phyloP scores from a whole-genome alignment of 2,797 vertebrate genomes.

The Phalanger gymnotis region DNA sequence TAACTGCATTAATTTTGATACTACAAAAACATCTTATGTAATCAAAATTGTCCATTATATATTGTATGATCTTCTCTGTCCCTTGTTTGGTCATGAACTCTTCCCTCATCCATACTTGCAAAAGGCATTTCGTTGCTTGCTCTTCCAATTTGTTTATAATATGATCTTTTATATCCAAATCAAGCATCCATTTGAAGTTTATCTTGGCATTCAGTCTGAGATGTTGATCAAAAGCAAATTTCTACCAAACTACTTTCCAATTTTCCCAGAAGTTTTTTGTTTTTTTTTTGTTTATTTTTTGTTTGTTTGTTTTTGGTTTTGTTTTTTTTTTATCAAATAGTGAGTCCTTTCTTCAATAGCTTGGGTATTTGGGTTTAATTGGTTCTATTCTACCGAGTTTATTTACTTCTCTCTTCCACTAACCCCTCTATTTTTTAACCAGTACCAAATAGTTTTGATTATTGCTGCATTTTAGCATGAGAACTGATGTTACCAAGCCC shows the following conservation, averaged over 20 bases:
- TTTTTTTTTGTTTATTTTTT: too few relatives aligned
- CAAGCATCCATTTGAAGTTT: not conserved
- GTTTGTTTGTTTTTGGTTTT: too few relatives aligned
- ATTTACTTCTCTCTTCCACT: not conserved
- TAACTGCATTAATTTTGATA: too few relatives aligned
- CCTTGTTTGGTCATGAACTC: not conserved
- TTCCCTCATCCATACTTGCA: not conserved
- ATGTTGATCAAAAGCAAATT: not conserved
- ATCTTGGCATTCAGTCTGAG: not conserved
- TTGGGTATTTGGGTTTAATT: not conserved
- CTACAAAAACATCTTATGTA: too few relatives aligned
- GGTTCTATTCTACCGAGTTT: too few relatives aligned
- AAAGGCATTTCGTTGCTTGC: not conserved
- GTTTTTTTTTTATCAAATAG: not conserved
- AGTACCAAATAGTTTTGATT: too few relatives aligned
- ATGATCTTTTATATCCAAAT: not conserved
- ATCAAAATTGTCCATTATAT: not conserved
- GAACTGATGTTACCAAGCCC: not conserved
- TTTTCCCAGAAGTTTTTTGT: not conserved
- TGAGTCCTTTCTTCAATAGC: not conserved
- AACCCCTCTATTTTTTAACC: not conserved
- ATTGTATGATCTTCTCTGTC: not conserved
- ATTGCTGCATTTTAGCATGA: not conserved
- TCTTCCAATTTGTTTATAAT: not conserved
- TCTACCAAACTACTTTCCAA: not conserved